Conservation (phyloP, 2,797 vertebrate genomes). For the Champsocephalus gunnari region DNA sequence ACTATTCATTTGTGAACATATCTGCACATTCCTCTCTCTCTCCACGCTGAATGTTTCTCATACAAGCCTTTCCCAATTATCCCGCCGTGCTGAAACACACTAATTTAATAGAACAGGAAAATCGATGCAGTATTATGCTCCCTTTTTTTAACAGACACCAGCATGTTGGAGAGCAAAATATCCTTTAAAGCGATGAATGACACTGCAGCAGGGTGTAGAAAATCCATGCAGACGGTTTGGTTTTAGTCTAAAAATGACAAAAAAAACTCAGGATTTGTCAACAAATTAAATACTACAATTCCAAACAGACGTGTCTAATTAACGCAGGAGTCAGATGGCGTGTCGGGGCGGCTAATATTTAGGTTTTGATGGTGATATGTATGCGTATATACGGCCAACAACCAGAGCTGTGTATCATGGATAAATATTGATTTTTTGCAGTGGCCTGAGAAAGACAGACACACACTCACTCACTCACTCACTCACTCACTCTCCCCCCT, state of each 20-base stretch:
- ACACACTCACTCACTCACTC: constrained; percentile 30
- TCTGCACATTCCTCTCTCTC: constrained; percentile 50
- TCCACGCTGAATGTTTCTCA: constrained; percentile 39
- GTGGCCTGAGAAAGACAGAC: constrained; percentile 67
- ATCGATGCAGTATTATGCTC: constrained; percentile 49
- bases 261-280: constrained; percentile 44
- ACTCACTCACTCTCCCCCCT: constrained; percentile 10
- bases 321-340: constrained; percentile 29
- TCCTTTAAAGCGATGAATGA: constrained; percentile 48
- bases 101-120: constrained; percentile 59
- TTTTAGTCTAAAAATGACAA: constrained; percentile 28
- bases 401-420: constrained; percentile 59
- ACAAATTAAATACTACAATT: constrained; percentile 79
- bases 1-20: constrained; percentile 64
- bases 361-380: constrained; percentile 57
- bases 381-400: constrained; percentile 31
- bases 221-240: background rate
- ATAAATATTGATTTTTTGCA: constrained; percentile 71
- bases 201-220: constrained; percentile 30
- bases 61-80: constrained; percentile 51
- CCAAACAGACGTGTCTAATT: constrained; percentile 40
- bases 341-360: constrained; percentile 50
- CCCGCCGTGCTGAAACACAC: constrained; percentile 42
- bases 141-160: constrained; percentile 28
- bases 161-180: constrained; percentile 50